A percentile compares a stretch with the other conserved stretches of the same genome.
Conservation (phyloP, 2,888 invertebrate species). For the Synanthedon andrenaeformis region DNA sequence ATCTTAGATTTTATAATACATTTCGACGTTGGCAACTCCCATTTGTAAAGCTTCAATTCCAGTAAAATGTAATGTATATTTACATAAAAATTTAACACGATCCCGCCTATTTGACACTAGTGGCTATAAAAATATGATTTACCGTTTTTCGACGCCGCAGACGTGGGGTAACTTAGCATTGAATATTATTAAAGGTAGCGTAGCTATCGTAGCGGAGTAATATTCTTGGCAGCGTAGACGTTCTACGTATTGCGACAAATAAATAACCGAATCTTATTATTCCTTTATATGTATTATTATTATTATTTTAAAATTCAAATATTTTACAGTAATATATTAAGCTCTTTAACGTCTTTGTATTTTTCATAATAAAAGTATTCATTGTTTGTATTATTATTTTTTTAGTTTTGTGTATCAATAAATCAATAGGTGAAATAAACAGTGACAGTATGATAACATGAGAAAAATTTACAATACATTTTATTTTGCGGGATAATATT, state of each 20-base stretch:
- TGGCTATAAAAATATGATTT: conserved; percentile 13
- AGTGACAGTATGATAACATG: too few relatives aligned
- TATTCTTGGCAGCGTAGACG: not conserved
- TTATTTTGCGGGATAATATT: too few relatives aligned
- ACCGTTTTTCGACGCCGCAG: conserved; percentile 5
- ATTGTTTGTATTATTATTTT: too few relatives aligned
- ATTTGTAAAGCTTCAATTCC: conserved; percentile 1
- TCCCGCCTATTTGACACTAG: conserved; percentile 9
- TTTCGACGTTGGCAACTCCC: not conserved
- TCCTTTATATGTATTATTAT: too few relatives aligned
- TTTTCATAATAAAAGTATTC: too few relatives aligned
- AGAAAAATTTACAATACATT: too few relatives aligned
- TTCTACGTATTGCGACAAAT: not conserved
- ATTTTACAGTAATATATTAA: too few relatives aligned
- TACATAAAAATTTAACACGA: conserved; percentile 8
- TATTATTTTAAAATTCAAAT: too few relatives aligned
- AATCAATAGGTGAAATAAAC: too few relatives aligned
- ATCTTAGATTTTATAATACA: not conserved
- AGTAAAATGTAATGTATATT: conserved; percentile 1
- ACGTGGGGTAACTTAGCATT: not conserved
- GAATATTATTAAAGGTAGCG: not conserved
- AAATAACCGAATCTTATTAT: too few relatives aligned
- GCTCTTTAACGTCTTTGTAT: too few relatives aligned
- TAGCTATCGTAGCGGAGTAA: not conserved
- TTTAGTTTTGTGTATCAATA: too few relatives aligned